phyloP scores from a whole-genome alignment of 2,797 vertebrate species.

The Acanthurus leucopareius region DNA sequence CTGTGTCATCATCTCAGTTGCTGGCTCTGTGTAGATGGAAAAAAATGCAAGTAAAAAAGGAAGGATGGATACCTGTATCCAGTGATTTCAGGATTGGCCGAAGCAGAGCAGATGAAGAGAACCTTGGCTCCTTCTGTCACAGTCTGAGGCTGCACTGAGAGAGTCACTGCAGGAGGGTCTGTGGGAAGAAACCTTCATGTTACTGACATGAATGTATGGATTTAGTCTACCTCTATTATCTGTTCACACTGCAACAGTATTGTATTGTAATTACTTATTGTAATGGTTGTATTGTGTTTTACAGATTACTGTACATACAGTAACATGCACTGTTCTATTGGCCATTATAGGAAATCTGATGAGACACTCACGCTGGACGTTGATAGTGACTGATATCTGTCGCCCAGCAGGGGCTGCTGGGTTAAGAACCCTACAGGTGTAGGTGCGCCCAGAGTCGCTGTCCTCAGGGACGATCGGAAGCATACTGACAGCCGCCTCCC shows the following conservation, averaged over 20 bases:
- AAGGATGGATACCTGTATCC: constrained; percentile 88
- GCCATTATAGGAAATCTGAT: constrained; percentile 16
- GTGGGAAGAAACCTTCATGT: constrained; percentile 42
- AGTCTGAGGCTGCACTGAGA: constrained; percentile 92
- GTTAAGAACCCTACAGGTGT: constrained; percentile 92
- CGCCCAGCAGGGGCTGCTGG: constrained; percentile 89
- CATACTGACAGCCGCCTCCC: constrained; percentile 88
- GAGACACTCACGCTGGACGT: constrained; percentile 90
- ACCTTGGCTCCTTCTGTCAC: constrained; percentile 92
- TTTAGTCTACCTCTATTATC: background rate
- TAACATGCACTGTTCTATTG: background rate
- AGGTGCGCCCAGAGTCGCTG: constrained; percentile 89
- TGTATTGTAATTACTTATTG: background rate
- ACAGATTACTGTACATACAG: background rate
- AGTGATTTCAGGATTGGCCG: constrained; percentile 92
- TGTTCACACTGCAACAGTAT: constrained; percentile 3
- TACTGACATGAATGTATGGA: constrained; percentile 5
- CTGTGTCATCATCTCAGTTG: constrained; percentile 13
- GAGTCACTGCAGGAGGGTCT: constrained; percentile 92
- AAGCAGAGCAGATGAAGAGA: constrained; percentile 91
- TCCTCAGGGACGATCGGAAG: constrained; percentile 90
- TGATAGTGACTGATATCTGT: constrained; percentile 91
- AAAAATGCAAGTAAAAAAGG: background rate
- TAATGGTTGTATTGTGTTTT: background rate
- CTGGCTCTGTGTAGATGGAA: constrained; percentile 7